Evolutionary conservation across 2,113 vertebrate genomes (phyloP), one percentile per base, ranked within the genome.

Genomic region (Varanus salvator): DNA sequence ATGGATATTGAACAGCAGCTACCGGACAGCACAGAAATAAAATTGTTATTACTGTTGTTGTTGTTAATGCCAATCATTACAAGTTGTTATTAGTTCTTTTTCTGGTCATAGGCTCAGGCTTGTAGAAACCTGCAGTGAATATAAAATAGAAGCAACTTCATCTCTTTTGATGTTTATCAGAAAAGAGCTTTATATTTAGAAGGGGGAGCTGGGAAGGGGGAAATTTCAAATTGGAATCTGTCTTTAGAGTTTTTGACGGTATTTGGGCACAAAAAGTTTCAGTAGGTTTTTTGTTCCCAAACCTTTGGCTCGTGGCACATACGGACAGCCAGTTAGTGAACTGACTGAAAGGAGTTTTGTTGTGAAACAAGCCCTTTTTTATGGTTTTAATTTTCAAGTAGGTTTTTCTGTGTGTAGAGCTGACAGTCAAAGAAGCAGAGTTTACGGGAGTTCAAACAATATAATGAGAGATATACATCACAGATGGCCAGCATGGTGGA

Each of bases 251-350:
- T 92, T 87, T 52, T 66, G 71, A 54, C 54, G 54, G 44, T 84
- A 8, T n/a, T 80, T 68, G 25, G 0, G 0, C 66, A 72, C 21
- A 23, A 8, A 90, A 88, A n/a, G 0, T 90, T 91, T 91, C 21
- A 91, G 84, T 85, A 27, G 90, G n/a, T 0, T 93, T 44, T 92
- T 80, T 95, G 5, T 77, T 80, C 86, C 60, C 80, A 76, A 74
- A 83, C 34, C 48, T 74, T 60, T 74, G 78, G 3, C 0, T 87
- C 52, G 50, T 19, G 80, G 60, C n/a, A 48, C 84, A 57, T 88
- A 29, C 19, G 80, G 25, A 17, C 0, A 17, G 17, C 86, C 50
- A 86, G 34, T 85, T 80, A 86, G 27, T 31, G 93, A 83, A 31
- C 8, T 17, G 0, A 0, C 52, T 60, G 54, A 90, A 90, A 75